Base-by-base conservation (phyloP, 2,113 vertebrate genomes). In the Crocuta crocuta region DNA sequence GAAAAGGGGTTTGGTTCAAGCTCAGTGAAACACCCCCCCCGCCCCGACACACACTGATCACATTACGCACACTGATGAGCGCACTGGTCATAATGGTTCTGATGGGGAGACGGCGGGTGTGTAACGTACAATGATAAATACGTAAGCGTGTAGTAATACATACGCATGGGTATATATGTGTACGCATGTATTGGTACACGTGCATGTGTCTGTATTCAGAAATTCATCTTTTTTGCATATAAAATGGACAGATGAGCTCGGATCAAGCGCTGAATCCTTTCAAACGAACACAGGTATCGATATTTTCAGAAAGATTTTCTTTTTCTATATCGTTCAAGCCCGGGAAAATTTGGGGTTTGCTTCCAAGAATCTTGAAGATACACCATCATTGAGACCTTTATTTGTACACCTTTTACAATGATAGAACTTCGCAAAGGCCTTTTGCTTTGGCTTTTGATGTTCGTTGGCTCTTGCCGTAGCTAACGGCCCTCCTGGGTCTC, bases 331-430 rank as follows among this genome's bases (percentile, higher is more conserved):
- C 31, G 43, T 35, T 83, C 26, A 21, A 71, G 55, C 23, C 33
- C 28, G 63, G 33, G 50, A 39, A 15, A 33, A 31, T 33, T 93
- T 24, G 10, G 11, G 35, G 50, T 74, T 81, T 73, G 45, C 7
- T 23, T 10, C 35, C 3, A 58, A 84, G 33, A 43, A 2, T n/a
- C 43, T 31, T 24, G 24, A 28, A 50, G 53, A 39, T 5, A 21
- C 2, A 7, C 43, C 16, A 1, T 1, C n/a, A 0, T 11, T 0
- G 48, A 83, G 48, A 33, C 35, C 58, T 80, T 66, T 9, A 21
- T 7, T 2, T 55, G 45, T 12, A 0, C 0, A 1, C 2, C 23
- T 15, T 11, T 65, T 4, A 21, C 33, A 26, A 65, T 17, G 35
- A 13, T 63, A 11, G 45, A 24, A 1, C 15, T 55, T 16, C 6